Evolutionary conservation across 2,797 vertebrate genomes (phyloP).

Genomic region (Naso thynnoides): DNA sequence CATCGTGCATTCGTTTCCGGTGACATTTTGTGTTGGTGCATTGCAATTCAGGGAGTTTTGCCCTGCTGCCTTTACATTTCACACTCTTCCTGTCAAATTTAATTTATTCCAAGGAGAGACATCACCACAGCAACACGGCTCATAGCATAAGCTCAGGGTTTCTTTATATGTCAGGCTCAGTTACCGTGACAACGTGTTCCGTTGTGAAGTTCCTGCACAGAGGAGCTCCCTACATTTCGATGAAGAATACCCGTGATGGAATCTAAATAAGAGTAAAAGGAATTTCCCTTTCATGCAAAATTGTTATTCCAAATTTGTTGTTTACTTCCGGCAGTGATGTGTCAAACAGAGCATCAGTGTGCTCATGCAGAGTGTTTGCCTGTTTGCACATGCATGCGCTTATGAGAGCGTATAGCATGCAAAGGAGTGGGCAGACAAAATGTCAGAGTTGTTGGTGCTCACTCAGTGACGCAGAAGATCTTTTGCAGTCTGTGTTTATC

Average conservation of each 20-base stretch:
- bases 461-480: conserved; percentile 54
- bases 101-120: conserved; percentile 23
- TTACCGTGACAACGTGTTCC: conserved; percentile 72
- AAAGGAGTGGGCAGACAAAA: conserved; percentile 30
- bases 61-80: conserved; percentile 22
- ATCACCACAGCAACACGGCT: conserved; percentile 59
- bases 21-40: neutral
- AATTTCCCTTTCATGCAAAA: conserved; percentile 7
- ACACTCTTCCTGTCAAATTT: conserved; percentile 1
- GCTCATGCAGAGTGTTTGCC: conserved; percentile 3
- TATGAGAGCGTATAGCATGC: conserved; percentile 5
- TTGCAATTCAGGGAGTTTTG: neutral
- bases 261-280: neutral
- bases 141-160: conserved; percentile 41
- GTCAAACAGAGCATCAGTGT: conserved; percentile 17
- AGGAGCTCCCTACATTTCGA: conserved; percentile 44
- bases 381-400: conserved; percentile 12
- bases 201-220: conserved; percentile 53
- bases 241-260: neutral
- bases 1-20: neutral
- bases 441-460: conserved; percentile 34
- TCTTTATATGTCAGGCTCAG: conserved; percentile 47
- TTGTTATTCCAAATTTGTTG: neutral
- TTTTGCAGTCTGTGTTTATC: conserved; percentile 34
- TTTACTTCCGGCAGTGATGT: conserved; percentile 29